A percentile compares a stretch with the other conserved stretches of the same genome.
phyloP scores from a whole-genome alignment of 1,140 invertebrate genomes.

The Bombyx mandarina region DNA sequence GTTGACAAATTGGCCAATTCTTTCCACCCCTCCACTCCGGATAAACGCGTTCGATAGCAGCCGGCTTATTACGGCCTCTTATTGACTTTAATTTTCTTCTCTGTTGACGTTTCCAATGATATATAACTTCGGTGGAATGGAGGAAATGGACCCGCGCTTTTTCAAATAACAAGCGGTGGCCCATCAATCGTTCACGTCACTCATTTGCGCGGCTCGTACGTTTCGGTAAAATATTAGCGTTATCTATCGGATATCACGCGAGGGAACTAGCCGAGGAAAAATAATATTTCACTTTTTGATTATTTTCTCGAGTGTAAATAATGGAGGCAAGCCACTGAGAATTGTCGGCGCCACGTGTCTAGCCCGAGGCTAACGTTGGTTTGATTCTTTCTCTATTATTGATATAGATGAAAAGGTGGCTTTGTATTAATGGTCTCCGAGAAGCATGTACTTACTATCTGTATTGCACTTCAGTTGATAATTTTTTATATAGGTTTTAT shows the following conservation, averaged over 20 bases:
- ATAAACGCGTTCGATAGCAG: slow-evolving; percentile 41
- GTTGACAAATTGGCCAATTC: slow-evolving; percentile 60
- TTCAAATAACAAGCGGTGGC: slow-evolving; percentile 62
- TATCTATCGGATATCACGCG: slow-evolving; percentile 59
- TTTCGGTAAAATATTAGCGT: slow-evolving; percentile 60
- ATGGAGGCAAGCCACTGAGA: slow-evolving; percentile 38
- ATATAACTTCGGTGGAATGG: slow-evolving; percentile 50
- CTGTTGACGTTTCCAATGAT: slow-evolving; percentile 64
- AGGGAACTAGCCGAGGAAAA: slow-evolving; percentile 55
- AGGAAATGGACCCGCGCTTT: slow-evolving; percentile 59
- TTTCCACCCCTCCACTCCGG: slow-evolving; percentile 20
- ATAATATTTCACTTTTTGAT: slow-evolving; percentile 65
- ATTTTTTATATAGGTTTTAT: no score
- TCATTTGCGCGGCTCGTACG: slow-evolving; percentile 50
- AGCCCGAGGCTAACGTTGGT: slow-evolving; percentile 5
- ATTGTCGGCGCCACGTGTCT: slow-evolving; percentile 30
- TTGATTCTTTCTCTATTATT: no score
- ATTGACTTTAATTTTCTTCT: slow-evolving; percentile 66
- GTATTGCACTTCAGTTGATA: no score
- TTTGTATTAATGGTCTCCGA: no score
- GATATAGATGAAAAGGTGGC: no score
- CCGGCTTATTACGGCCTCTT: slow-evolving; percentile 43
- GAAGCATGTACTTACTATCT: no score
- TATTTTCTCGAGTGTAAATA: slow-evolving; percentile 67
- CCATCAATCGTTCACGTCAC: slow-evolving; percentile 60